phyloP scores from a whole-genome alignment of 2,888 invertebrate species.

The Andrena haemorrhoa region DNA sequence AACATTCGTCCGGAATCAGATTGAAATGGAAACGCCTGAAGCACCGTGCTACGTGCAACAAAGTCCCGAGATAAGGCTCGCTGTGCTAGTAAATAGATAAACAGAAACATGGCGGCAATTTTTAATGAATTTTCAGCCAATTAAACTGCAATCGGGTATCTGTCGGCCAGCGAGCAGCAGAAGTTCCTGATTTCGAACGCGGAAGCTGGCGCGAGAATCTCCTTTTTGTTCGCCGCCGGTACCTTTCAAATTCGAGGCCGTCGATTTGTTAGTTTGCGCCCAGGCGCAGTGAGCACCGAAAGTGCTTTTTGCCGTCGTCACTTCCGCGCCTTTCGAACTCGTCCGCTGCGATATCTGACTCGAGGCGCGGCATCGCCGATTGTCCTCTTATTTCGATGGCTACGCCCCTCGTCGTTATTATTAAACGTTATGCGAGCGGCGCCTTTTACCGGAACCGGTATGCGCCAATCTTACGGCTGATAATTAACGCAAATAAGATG shows the following conservation, averaged over 20 bases:
- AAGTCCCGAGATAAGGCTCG: not conserved
- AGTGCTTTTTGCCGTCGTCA: slow-evolving; percentile 17
- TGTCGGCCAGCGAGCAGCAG: not conserved
- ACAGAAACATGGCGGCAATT: not conserved
- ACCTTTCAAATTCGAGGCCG: slow-evolving; percentile 17
- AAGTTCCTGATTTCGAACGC: slow-evolving; percentile 4
- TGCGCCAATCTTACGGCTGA: not conserved
- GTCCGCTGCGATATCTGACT: not conserved
- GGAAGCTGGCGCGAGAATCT: not conserved
- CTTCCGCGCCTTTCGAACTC: slow-evolving; percentile 19
- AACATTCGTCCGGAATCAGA: too few relatives aligned
- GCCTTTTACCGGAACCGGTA: slow-evolving; percentile 25
- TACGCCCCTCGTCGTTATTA: slow-evolving; percentile 17
- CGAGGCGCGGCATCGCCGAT: slow-evolving; percentile 13
- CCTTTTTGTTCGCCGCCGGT: not conserved
- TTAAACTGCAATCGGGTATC: not conserved
- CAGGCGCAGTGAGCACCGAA: not conserved
- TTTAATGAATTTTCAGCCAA: not conserved
- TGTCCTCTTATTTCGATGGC: slow-evolving; percentile 3
- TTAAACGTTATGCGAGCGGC: not conserved
- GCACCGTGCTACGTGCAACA: too few relatives aligned
- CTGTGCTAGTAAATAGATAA: not conserved
- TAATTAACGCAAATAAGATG: slow-evolving; percentile 8
- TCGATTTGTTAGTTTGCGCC: slow-evolving; percentile 12
- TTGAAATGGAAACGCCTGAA: too few relatives aligned